Conservation (phyloP, 2,797 vertebrate genomes). For the Myripristis murdjan region DNA sequence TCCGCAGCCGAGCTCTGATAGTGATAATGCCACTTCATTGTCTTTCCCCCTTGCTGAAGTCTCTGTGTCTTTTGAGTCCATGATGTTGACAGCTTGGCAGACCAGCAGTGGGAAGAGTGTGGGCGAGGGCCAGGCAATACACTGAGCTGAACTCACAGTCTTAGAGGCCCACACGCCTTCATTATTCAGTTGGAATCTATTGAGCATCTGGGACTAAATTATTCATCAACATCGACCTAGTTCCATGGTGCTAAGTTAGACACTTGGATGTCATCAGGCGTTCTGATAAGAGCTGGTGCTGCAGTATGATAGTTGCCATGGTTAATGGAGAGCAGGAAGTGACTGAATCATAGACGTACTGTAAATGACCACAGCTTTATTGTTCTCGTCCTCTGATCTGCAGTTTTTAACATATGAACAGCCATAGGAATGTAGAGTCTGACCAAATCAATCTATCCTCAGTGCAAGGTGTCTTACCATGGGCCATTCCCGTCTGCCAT, state of each 20-base stretch:
- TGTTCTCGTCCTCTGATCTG: constrained; percentile 19
- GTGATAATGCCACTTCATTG: constrained; percentile 60
- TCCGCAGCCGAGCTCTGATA: constrained; percentile 42
- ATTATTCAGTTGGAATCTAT: constrained; percentile 86
- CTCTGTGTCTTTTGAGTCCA: constrained; percentile 59
- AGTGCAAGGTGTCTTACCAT: constrained; percentile 46
- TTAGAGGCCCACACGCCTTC: constrained; percentile 76
- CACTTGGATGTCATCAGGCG: constrained; percentile 78
- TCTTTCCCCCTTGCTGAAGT: constrained; percentile 53
- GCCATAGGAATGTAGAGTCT: constrained; percentile 29
- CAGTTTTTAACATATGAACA: constrained; percentile 18
- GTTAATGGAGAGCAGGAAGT: constrained; percentile 45
- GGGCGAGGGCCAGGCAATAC: constrained; percentile 82
- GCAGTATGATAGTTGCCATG: constrained; percentile 67
- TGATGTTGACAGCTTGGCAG: constrained; percentile 78
- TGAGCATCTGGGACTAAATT: constrained; percentile 86
- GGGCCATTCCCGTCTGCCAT: constrained; percentile 47
- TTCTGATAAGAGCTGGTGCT: constrained; percentile 74
- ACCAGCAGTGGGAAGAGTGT: constrained; percentile 78
- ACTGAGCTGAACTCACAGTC: constrained; percentile 73
- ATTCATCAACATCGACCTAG: constrained; percentile 86
- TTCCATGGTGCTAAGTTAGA: constrained; percentile 84
- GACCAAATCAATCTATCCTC: constrained; percentile 9
- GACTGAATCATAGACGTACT: constrained; percentile 27
- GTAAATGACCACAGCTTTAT: constrained; percentile 18